phyloP scores from a whole-genome alignment of 2,113 vertebrate species.

The Strix aluco region DNA sequence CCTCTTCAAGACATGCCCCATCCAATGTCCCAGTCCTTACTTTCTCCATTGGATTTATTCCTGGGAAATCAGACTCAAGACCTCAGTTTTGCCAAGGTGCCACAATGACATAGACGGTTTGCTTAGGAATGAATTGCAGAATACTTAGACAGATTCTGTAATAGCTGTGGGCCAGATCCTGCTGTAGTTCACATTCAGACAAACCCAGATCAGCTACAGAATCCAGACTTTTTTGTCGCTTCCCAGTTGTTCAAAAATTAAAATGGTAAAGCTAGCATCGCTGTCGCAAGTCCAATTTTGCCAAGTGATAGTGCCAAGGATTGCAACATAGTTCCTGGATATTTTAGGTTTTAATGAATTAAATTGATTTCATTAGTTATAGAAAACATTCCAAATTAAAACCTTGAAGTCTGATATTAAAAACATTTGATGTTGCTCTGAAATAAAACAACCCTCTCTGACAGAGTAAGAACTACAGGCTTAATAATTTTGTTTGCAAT shows the following conservation, averaged over 20 bases:
- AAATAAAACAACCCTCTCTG: not conserved
- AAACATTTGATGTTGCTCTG: not conserved
- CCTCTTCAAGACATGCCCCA: not conserved
- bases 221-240: not conserved
- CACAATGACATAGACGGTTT: not conserved
- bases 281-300: not conserved
- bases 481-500: not conserved
- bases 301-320: not conserved
- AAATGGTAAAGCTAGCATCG: not conserved
- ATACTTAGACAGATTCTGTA: not conserved
- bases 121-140: not conserved
- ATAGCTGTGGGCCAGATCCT: not conserved
- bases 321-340: not conserved
- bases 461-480: not conserved
- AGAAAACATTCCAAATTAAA: slow-evolving; percentile 1
- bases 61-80: not conserved
- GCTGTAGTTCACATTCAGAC: not conserved
- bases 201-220: not conserved
- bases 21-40: not conserved
- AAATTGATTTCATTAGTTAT: not conserved
- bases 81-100: not conserved
- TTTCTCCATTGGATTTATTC: not conserved
- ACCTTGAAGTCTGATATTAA: not conserved
- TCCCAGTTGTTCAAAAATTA: not conserved
- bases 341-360: not conserved